Percentiles rank a stretch among this genome's conserved stretches.
Conservation (phyloP, 2,888 invertebrate species). For the Platycheirus rosarum region DNA sequence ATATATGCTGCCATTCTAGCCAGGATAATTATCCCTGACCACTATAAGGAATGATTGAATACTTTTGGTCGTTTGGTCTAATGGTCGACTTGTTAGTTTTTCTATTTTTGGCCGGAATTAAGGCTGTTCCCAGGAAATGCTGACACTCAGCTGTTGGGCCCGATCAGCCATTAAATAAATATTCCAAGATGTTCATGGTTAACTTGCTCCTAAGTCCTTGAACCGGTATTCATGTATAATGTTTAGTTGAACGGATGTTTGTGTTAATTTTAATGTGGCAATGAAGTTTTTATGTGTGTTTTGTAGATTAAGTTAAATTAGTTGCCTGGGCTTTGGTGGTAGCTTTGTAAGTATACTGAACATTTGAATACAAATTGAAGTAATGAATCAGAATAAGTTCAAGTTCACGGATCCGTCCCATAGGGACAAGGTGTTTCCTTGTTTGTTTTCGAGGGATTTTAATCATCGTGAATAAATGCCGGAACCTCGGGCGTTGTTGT, state of each 20-base stretch:
- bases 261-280: slow-evolving; percentile 53
- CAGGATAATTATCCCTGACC: slow-evolving; percentile 66
- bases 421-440: neutral
- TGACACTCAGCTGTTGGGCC: slow-evolving; percentile 33
- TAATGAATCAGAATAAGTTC: slow-evolving; percentile 33
- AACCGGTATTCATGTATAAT: slow-evolving; percentile 31
- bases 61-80: slow-evolving; percentile 16
- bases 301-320: slow-evolving; percentile 23
- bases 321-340: neutral
- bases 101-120: slow-evolving; percentile 16
- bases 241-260: slow-evolving; percentile 14
- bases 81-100: slow-evolving; percentile 47
- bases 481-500: slow-evolving; percentile 13
- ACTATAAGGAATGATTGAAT: slow-evolving; percentile 65
- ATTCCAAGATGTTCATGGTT: slow-evolving; percentile 7
- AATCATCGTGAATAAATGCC: slow-evolving; percentile 15
- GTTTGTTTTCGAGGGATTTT: slow-evolving; percentile 12
- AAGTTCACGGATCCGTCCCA: slow-evolving; percentile 6
- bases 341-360: neutral
- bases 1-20: neutral
- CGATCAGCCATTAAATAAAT: slow-evolving; percentile 58
- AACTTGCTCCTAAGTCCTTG: slow-evolving; percentile 20
- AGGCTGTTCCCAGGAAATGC: slow-evolving; percentile 9
- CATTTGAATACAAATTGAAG: slow-evolving; percentile 23
- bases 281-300: slow-evolving; percentile 54